Percentiles rank a stretch among this genome's conserved stretches.
Conservation (phyloP, 2,113 vertebrate species). For the Pedetes capensis region DNA sequence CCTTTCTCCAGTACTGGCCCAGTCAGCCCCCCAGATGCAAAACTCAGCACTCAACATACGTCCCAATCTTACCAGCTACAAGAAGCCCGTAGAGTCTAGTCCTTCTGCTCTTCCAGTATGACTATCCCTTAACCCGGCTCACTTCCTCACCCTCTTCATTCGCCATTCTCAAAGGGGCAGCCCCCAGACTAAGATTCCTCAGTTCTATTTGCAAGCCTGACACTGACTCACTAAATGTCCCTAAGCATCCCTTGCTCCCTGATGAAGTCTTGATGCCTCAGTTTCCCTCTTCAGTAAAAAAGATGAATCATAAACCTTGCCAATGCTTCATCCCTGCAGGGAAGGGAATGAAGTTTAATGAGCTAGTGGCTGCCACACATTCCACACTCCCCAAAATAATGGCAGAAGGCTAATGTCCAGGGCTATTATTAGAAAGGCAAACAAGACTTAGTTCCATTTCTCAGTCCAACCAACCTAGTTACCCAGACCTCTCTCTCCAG, state of each 20-base stretch:
- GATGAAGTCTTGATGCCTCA: conserved; percentile 48
- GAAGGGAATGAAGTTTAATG: conserved; percentile 48
- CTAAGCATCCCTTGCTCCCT: background rate
- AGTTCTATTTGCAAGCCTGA: background rate
- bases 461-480: conserved; percentile 53
- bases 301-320: background rate
- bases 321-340: conserved; percentile 34
- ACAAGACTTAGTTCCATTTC: conserved; percentile 63
- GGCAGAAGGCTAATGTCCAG: conserved; percentile 29
- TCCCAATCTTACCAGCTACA: background rate
- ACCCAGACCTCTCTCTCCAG: conserved; percentile 65
- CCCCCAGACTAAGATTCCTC: background rate
- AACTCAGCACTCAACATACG: background rate
- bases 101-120: background rate
- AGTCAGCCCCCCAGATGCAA: background rate
- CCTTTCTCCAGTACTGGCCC: background rate
- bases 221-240: conserved; percentile 23
- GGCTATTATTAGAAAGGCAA: conserved; percentile 72
- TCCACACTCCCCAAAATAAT: conserved; percentile 71
- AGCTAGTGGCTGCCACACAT: conserved; percentile 48
- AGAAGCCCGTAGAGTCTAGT: background rate
- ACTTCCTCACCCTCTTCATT: conserved; percentile 23
- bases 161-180: conserved; percentile 42
- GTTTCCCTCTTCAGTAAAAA: conserved; percentile 54
- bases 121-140: background rate